phyloP scores from a whole-genome alignment of 2,113 vertebrate species.

The Mus musculus region GRCm39 chrX:143281001-143281500 shows the following conservation, averaged over 20 bases:
- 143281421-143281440: constrained; percentile 9
- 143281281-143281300: not conserved
- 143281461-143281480: not conserved
- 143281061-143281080: not conserved
- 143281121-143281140: not conserved
- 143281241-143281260: not conserved
- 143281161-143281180: not conserved
- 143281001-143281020: not conserved
- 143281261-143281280: not conserved
- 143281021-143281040: not conserved
- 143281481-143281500: not conserved
- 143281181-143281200: not conserved
- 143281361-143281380: constrained; percentile 15
- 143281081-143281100: not conserved
- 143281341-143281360: constrained; percentile 17
- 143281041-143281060: not conserved
- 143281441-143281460: not conserved
- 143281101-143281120: not conserved
- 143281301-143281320: not conserved
- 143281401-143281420: constrained; percentile 15
- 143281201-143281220: not conserved
- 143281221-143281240: not conserved
- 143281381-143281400: constrained; percentile 35
- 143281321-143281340: constrained; percentile 13
- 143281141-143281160: not conserved